These are phyloP conservation scores for Notothenia rossii DNA, from an alignment of 2,113 vertebrate genomes.

Conservation along the genomic window DNA sequence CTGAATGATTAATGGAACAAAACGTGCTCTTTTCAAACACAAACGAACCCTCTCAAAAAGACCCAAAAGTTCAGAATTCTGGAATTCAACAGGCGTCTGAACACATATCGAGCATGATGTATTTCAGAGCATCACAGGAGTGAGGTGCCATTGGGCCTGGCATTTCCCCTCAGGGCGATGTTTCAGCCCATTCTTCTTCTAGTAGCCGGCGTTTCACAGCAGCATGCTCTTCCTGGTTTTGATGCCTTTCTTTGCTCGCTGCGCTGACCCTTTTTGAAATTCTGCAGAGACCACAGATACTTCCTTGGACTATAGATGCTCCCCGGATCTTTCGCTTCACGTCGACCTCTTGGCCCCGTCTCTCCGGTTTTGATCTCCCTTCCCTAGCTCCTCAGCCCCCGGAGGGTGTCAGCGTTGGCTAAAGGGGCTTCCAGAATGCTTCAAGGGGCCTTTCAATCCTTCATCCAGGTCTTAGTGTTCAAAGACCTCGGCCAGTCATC, in stretches of 20 bases:
- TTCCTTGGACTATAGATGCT: slow-evolving; percentile 78
- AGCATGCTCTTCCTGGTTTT: slow-evolving; percentile 61
- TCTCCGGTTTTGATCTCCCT: slow-evolving; percentile 78
- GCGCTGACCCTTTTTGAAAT: slow-evolving; percentile 75
- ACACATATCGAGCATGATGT: slow-evolving; percentile 47
- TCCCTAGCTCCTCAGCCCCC: slow-evolving; percentile 71
- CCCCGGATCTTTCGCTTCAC: slow-evolving; percentile 72
- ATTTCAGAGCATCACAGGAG: slow-evolving; percentile 29
- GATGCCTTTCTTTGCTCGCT: slow-evolving; percentile 61
- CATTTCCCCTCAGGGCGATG: slow-evolving; percentile 57
- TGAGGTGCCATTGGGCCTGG: slow-evolving; percentile 53
- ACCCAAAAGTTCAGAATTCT: slow-evolving; percentile 51
- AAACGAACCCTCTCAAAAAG: neutral
- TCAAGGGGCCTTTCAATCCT: slow-evolving; percentile 90
- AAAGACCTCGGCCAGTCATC: slow-evolving; percentile 90
- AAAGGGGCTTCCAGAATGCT: slow-evolving; percentile 86
- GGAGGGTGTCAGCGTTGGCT: slow-evolving; percentile 79
- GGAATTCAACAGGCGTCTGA: slow-evolving; percentile 44
- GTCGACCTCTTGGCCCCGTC: slow-evolving; percentile 76
- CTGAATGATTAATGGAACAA: neutral
- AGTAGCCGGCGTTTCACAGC: slow-evolving; percentile 45
- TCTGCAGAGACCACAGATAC: slow-evolving; percentile 74
- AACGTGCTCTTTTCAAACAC: neutral
- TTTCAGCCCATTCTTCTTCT: slow-evolving; percentile 50
- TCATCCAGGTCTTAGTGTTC: slow-evolving; percentile 98